Evolutionary conservation across 2,888 invertebrate species (phyloP), one percentile per base, ranked within the genome.

Genomic region (Drepana falcataria): DNA sequence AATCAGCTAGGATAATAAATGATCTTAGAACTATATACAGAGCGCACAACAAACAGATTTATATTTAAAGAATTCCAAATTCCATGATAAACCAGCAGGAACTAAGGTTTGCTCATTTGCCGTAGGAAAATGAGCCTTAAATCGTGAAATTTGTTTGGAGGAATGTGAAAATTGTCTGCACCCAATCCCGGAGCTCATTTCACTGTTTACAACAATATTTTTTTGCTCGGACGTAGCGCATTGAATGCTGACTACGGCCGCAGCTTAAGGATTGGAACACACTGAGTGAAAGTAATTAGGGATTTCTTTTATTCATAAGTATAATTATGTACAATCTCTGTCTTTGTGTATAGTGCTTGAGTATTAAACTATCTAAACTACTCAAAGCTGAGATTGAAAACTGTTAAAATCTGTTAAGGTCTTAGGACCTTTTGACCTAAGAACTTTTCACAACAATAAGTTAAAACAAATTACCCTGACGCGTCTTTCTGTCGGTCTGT

Each of bases 181-280:
- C 52, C 40, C 40, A 53, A 48, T 57, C 52, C 53, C 52, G 58
- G 55, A 51, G 59, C 59, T 61, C 65, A 65, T 64, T 64, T 61
- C 59, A 58, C 55, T 57, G 60, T 63, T 61, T 60, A 57, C 61
- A 60, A 62, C 63, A 63, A 65, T 63, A 60, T 61, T 65, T 64
- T 62, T 54, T 61, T 59, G 60, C 61, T 64, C 61, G 60, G 57
- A 60, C 63, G 58, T 59, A 49, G 51, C 55, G 52, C 53, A 56
- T 53, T 59, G 57, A 59, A 62, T 56, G 55, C 56, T 51, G 48
- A 53, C 55, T 51, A 9, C 48, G 51, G 35, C 40, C 40, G 40
- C 40, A 35, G 52, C 56, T 6, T 21, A 33, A 54, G 3, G 44
- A 44, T 51, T 3, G 55, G 2, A 48, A 21, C 40, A 55, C 51